Evolutionary conservation across 2,113 vertebrate species (phyloP).

Genomic region (Donacobius atricapilla): DNA sequence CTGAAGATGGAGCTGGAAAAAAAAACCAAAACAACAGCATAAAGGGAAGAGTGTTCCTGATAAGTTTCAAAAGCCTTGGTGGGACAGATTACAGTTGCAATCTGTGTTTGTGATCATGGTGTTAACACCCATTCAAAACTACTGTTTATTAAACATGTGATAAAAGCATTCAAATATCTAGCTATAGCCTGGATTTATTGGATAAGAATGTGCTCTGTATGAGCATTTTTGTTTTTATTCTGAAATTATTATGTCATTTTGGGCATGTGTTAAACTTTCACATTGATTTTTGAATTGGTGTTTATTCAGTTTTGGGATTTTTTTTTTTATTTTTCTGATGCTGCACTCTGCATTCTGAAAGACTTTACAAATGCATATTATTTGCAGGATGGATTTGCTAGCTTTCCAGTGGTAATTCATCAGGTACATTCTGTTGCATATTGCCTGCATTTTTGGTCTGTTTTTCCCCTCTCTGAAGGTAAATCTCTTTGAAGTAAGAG

Average conservation of each 20-base stretch:
- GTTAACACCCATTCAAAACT: background rate
- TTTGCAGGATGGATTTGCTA: background rate
- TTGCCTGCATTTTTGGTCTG: background rate
- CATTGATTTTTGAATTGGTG: background rate
- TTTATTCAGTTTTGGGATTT: background rate
- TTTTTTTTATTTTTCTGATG: accelerated
- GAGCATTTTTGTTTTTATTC: background rate
- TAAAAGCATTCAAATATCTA: background rate
- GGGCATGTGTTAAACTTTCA: background rate
- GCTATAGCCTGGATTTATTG: background rate
- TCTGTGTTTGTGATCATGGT: background rate
- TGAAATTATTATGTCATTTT: background rate
- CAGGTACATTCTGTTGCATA: background rate
- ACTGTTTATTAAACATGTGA: background rate
- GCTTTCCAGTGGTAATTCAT: background rate
- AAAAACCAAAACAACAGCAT: background rate
- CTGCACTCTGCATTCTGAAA: background rate
- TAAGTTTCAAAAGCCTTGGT: background rate
- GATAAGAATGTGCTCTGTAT: background rate
- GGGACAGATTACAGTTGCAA: background rate
- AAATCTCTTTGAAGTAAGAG: background rate
- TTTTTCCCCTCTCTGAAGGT: background rate
- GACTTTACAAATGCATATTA: background rate
- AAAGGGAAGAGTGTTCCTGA: background rate
- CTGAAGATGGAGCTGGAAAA: background rate